phyloP scores from a whole-genome alignment of 1,140 invertebrate genomes.

The Bombyx mori region ASM3026992v2 NC_085112.1:8017501-8018000 shows the following conservation, averaged over 20 bases:
- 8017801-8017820: not conserved
- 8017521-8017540: slow-evolving; percentile 5
- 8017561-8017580: slow-evolving; percentile 7
- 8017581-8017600: not conserved
- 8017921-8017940: slow-evolving; percentile 24
- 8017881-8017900: too few relatives aligned
- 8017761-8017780: not conserved
- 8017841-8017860: too few relatives aligned
- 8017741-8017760: not conserved
- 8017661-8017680: not conserved
- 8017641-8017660: not conserved
- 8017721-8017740: too few relatives aligned
- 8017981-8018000: slow-evolving; percentile 3
- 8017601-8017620: not conserved
- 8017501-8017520: not conserved
- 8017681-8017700: too few relatives aligned
- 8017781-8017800: not conserved
- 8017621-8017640: not conserved
- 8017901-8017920: not conserved
- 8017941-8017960: slow-evolving; percentile 10
- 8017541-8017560: slow-evolving; percentile 6
- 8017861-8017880: too few relatives aligned
- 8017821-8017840: too few relatives aligned
- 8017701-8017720: too few relatives aligned
- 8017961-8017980: slow-evolving; percentile 11